Conservation (phyloP, 2,797 vertebrate species). For the Coreius guichenoti region DNA sequence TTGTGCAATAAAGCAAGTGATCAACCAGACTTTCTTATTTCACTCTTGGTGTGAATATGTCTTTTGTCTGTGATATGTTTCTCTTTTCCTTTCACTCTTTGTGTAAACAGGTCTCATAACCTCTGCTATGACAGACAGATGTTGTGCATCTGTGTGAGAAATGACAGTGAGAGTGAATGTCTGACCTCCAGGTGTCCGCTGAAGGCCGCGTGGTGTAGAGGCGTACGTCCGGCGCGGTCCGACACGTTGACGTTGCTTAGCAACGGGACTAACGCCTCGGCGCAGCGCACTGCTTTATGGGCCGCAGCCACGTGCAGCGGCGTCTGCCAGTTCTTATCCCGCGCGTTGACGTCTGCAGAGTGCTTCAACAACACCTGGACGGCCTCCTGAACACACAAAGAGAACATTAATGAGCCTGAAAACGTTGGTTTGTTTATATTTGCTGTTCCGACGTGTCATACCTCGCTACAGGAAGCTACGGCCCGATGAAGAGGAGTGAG, state of each 20-base stretch:
- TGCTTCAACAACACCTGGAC: constrained; percentile 97
- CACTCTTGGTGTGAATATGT: neutral
- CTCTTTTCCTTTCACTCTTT: neutral
- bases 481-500: constrained; percentile 98
- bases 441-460: constrained; percentile 67
- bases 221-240: constrained; percentile 93
- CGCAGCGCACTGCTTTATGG: constrained; percentile 96
- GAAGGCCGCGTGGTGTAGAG: constrained; percentile 96
- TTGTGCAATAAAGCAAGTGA: neutral
- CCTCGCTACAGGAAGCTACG: constrained; percentile 98
- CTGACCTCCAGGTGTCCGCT: constrained; percentile 95
- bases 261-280: constrained; percentile 93
- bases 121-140: neutral
- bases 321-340: constrained; percentile 99
- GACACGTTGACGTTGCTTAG: constrained; percentile 98
- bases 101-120: neutral
- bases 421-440: neutral
- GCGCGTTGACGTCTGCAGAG: constrained; percentile 96
- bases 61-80: neutral
- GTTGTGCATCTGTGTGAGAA: neutral
- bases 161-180: neutral
- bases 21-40: neutral
- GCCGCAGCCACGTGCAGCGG: constrained; percentile 95
- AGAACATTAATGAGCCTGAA: neutral
- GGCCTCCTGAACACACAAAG: constrained; percentile 82